Evolutionary conservation across 2,888 invertebrate species (phyloP).

Genomic region (Leptinotarsa haldemani): DNA sequence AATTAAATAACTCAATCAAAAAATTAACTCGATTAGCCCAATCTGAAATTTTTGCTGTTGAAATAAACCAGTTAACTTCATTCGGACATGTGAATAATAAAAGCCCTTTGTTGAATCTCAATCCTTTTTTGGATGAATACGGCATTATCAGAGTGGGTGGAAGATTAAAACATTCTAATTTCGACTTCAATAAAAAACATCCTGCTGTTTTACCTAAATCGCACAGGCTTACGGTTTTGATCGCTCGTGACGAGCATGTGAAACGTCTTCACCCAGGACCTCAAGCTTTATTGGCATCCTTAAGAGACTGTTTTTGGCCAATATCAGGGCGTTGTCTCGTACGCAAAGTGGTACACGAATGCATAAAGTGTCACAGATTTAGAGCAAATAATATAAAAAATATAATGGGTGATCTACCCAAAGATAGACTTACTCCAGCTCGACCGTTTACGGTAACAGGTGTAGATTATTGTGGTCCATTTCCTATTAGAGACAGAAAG

Average conservation of each 20-base stretch:
- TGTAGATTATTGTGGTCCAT: background rate
- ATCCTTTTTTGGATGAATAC: constrained; percentile 37
- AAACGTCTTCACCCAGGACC: constrained; percentile 22
- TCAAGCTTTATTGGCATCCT: constrained; percentile 6
- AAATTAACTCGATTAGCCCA: constrained; percentile 17
- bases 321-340: no score
- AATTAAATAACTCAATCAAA: constrained; percentile 8
- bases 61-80: constrained; percentile 2
- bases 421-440: constrained; percentile 1
- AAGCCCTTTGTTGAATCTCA: constrained; percentile 22
- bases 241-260: no score
- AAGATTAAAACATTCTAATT: constrained; percentile 26
- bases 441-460: background rate
- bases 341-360: no score
- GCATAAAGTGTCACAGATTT: no score
- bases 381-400: background rate
- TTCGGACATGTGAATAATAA: constrained; percentile 5
- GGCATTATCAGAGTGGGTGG: constrained; percentile 39
- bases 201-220: constrained; percentile 21
- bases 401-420: constrained; percentile 13
- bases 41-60: constrained; percentile 4
- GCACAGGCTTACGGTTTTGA: constrained; percentile 17
- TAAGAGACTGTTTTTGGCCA: constrained; percentile 32
- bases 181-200: constrained; percentile 24
- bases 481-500: constrained; percentile 7